Base-by-base conservation (phyloP, 1,140 invertebrate genomes). In the Papilio polyxenes region DNA sequence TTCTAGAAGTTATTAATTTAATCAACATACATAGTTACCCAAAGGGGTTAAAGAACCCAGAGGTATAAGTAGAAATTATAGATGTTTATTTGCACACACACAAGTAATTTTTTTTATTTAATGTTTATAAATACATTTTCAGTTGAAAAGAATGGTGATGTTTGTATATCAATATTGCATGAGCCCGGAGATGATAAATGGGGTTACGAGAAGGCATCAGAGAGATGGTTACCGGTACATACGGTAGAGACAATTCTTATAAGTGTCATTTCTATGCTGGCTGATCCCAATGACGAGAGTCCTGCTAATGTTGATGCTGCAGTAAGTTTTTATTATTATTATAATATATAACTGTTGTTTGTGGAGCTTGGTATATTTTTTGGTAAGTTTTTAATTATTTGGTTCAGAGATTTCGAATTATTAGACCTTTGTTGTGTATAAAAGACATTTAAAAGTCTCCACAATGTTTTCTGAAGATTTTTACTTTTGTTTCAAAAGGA, bases 221-320 rank as follows among this genome's bases (percentile, higher is more conserved):
- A 99, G 94, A 96, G 99, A 95, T 99, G 99, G 99, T 95, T 99
- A 93, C 99, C 99, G 80, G 98, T 99, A 83, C 99, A 99, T 95
- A 99, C 99, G 88, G 99, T 99, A 89, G 99, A 99, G 96, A 99
- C 99, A 85, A 99, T 99, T 94, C 96, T 99, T 90, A 98, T 99
- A 95, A 99, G 98, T 95, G 98, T 99, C 90, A 99, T 99, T 95
- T 99, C 99, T 92, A 99, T 99, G 99, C 95, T 99, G 90, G 98
- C 99, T 88, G 99, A 99, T 96, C 99, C 99, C 81, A 99, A 99
- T 95, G 99, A 99, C 95, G 99, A 99, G 96, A 99, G 98, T 95
- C 99, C 99, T 89, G 99, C 99, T 89, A 99, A 99, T 96, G 99
- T 99, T 87, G 99, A 99, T 97, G 99, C 99, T 91, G 99, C 99